Percentiles rank a stretch among this genome's conserved stretches.
These are phyloP conservation scores for Vultur gryphus DNA, from an alignment of 2,797 vertebrate species.

Conservation along the genomic window DNA sequence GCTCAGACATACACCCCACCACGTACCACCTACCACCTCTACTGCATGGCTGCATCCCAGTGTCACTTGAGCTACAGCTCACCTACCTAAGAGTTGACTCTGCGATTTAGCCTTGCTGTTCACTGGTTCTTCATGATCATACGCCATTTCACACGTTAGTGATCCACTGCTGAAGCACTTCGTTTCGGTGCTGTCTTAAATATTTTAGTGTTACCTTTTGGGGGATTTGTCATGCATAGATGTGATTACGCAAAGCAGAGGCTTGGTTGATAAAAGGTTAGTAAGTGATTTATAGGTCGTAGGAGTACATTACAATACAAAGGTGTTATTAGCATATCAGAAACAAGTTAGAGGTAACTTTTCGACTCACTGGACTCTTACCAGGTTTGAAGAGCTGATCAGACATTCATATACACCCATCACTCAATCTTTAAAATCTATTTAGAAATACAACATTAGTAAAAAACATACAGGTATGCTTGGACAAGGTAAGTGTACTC, in stretches of 20 bases:
- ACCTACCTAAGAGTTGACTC: background rate
- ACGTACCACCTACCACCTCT: background rate
- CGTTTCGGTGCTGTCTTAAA: background rate
- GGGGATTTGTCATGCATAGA: background rate
- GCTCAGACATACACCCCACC: background rate
- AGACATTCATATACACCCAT: background rate
- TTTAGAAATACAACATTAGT: background rate
- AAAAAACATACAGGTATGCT: background rate
- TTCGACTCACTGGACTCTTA: background rate
- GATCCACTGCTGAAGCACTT: background rate
- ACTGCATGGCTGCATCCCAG: background rate
- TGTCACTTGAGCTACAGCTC: fast-evolving
- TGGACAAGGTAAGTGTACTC: background rate
- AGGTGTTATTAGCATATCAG: background rate
- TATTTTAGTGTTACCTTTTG: background rate
- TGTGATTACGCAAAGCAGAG: background rate
- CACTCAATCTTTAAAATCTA: background rate
- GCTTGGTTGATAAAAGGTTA: background rate
- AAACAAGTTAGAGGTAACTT: background rate
- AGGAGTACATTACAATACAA: background rate
- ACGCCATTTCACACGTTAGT: background rate
- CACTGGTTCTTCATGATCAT: background rate
- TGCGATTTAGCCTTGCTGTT: fast-evolving
- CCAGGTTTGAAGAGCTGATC: background rate
- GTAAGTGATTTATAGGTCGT: background rate